Evolutionary conservation across 2,797 vertebrate genomes (phyloP).

Genomic region (Molossus molossus): DNA sequence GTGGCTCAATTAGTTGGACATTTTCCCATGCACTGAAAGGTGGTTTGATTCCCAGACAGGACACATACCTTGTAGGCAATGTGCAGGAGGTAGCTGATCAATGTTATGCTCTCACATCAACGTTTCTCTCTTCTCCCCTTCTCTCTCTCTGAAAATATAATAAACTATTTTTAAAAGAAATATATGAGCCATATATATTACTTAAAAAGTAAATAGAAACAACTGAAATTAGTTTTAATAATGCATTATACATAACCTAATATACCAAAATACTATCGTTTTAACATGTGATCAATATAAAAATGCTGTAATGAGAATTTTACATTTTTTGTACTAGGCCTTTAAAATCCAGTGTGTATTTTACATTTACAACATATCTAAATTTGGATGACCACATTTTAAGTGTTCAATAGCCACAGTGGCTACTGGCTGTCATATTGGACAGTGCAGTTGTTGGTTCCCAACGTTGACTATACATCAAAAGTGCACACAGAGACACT

Average conservation of each 20-base stretch:
- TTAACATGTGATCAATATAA: constrained; percentile 1
- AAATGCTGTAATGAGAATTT: constrained; percentile 26
- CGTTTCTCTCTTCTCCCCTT: too few relatives aligned
- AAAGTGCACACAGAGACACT: not conserved
- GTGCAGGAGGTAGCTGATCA: too few relatives aligned
- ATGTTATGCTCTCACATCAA: too few relatives aligned
- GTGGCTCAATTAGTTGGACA: too few relatives aligned
- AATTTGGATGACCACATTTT: not conserved
- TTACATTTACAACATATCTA: not conserved
- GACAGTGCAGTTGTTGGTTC: not conserved
- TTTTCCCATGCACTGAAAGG: too few relatives aligned
- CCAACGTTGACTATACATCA: not conserved
- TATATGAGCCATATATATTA: not conserved
- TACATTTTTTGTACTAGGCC: not conserved
- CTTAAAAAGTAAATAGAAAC: not conserved
- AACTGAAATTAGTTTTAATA: constrained; percentile 29
- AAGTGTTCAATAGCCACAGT: not conserved
- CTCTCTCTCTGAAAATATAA: too few relatives aligned
- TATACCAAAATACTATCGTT: constrained; percentile 25
- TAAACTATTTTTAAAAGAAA: not conserved
- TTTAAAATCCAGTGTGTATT: constrained; percentile 30
- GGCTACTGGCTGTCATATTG: not conserved
- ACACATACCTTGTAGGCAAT: too few relatives aligned
- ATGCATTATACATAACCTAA: not conserved
- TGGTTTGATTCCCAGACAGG: too few relatives aligned